A percentile compares a stretch with the other conserved stretches of the same genome.
These are phyloP conservation scores for Arrhamphus sclerolepis DNA, from an alignment of 2,797 vertebrate species.

Conservation along the genomic window DNA sequence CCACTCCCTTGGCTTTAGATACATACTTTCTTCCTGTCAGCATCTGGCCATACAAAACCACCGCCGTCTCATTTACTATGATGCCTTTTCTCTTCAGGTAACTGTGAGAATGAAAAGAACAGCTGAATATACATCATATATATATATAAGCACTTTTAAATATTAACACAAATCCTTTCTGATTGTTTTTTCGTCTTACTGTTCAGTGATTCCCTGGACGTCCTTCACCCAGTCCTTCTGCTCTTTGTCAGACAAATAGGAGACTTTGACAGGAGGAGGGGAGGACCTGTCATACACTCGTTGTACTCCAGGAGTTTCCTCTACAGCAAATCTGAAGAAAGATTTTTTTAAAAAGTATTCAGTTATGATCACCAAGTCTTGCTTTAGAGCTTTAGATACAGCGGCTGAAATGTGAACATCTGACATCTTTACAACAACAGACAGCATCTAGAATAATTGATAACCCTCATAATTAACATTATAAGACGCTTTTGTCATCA, in stretches of 20 bases:
- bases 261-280: conserved; percentile 86
- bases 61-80: conserved; percentile 86
- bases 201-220: conserved; percentile 90
- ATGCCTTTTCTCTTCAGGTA: conserved; percentile 93
- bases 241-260: conserved; percentile 88
- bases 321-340: conserved; percentile 84
- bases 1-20: conserved; percentile 86
- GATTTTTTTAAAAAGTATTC: not conserved
- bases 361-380: not conserved
- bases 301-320: conserved; percentile 88
- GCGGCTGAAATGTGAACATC: too few relatives aligned
- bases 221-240: conserved; percentile 93
- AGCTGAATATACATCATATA: not conserved
- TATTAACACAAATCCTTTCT: not conserved
- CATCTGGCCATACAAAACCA: conserved; percentile 90
- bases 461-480: too few relatives aligned
- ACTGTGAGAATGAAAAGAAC: conserved; percentile 68
- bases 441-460: too few relatives aligned
- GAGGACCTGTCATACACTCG: conserved; percentile 82
- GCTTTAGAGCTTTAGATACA: too few relatives aligned
- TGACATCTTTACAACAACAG: too few relatives aligned
- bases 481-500: too few relatives aligned
- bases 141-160: not conserved
- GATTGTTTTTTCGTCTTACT: conserved; percentile 80
- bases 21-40: conserved; percentile 91